Base-by-base conservation (phyloP, 2,888 invertebrate species). In the Thyatira batis region DNA sequence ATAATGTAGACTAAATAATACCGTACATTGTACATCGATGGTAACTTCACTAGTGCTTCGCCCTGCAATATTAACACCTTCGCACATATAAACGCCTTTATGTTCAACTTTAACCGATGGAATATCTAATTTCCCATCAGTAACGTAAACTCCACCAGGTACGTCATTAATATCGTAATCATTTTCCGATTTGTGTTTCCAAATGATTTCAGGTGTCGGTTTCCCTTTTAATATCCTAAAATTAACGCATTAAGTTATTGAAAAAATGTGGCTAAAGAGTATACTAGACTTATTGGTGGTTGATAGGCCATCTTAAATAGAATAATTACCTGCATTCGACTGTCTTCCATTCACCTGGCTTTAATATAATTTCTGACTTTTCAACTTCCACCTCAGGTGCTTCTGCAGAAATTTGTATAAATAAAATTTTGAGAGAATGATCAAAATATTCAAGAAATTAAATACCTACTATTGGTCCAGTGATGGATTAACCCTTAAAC, bases 1-100 rank as follows among this genome's bases (percentile, higher is more conserved):
- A 30, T n/a, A 30, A 30, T 11, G n/a, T 30, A 30, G n/a, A 30
- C 6, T n/a, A n/a, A 13, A 39, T 17, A 1, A 2, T 39, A 21
- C 74, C 89, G 84, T 69, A 89, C 90, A 84, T 62, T 84, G 73
- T 1, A 89, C 71, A 62, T 72, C 76, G 0, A 89, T 54, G 1
- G 51, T 49, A 1, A 88, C 54, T 45, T 85, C 82, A 44, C 60
- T 65, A 1, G 57, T 66, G 55, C 77, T 69, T 11, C 63, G 52
- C 0, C 89, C 90, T 23, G 79, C 25, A 17, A 79, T 51, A 51
- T 90, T 91, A 0, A 52, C 54, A 1, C 83, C 89, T 9, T 65
- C 66, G 63, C 91, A 91, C 59, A 67, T 73, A 51, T 87, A 91
- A 0, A 68, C 45, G 0, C 91, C 91, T 1, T 61, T 72, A 33